phyloP scores from a whole-genome alignment of 2,888 invertebrate species.

The Lumbricus terrestris region DNA sequence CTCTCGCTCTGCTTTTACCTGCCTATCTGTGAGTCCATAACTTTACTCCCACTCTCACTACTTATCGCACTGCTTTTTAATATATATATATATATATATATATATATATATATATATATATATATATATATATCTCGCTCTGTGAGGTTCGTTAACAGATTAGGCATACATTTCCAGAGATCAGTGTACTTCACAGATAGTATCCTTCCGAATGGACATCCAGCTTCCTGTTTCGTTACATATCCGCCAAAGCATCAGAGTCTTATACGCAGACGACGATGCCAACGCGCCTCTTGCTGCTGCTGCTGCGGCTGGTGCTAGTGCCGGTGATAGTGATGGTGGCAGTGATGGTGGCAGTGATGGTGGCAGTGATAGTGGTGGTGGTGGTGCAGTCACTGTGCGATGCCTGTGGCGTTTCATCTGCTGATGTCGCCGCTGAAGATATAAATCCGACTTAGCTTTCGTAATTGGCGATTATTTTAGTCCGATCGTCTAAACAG shows the following conservation, averaged over 20 bases:
- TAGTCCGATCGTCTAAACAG: neutral
- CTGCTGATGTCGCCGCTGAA: neutral
- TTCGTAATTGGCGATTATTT: neutral
- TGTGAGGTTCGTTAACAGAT: neutral
- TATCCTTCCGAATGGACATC: neutral
- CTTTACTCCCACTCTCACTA: no score
- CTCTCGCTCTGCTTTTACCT: neutral
- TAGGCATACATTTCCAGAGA: neutral
- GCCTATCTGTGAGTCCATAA: no score
- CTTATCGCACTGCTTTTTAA: no score
- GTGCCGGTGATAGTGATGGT: neutral
- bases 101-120: no score
- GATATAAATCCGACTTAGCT: neutral
- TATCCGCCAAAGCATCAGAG: neutral
- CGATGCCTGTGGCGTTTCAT: neutral
- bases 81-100: no score
- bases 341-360: neutral
- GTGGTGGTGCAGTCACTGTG: neutral
- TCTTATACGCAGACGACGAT: conserved; percentile 8
- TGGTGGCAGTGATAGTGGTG: no score
- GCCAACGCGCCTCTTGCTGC: neutral
- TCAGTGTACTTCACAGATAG: neutral
- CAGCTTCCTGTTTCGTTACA: neutral
- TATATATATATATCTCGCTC: neutral
- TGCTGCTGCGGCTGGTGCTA: neutral